A percentile compares a stretch with the other conserved stretches of the same genome.
These are phyloP conservation scores for Martes martes DNA, from an alignment of 2,113 vertebrate species.

Conservation along the genomic window DNA sequence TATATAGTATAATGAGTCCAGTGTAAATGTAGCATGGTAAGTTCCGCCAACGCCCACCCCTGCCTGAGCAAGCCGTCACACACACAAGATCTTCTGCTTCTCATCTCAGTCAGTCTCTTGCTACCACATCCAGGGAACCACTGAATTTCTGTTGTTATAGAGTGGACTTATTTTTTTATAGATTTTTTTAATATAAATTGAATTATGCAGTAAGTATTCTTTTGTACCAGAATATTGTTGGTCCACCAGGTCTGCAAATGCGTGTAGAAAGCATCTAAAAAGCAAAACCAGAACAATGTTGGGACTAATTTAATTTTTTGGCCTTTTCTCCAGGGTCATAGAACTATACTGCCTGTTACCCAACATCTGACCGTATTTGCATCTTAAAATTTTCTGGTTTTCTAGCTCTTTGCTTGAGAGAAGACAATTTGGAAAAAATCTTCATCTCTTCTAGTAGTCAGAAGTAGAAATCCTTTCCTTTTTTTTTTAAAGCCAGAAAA, in stretches of 20 bases:
- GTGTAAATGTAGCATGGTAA: too few species aligned
- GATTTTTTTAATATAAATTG: neutral
- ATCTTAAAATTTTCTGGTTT: neutral
- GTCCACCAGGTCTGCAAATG: neutral
- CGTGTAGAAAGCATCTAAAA: neutral
- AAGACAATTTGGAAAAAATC: neutral
- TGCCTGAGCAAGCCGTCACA: too few species aligned
- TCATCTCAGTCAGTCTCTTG: neutral
- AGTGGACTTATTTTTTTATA: neutral
- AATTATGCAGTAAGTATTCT: neutral
- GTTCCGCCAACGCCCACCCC: fast-evolving
- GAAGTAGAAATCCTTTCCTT: neutral
- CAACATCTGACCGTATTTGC: neutral
- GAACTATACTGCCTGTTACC: neutral
- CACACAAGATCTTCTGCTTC: neutral
- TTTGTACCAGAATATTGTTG: neutral
- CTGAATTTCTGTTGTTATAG: neutral
- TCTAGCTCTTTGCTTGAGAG: neutral
- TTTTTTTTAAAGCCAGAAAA: neutral
- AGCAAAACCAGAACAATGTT: neutral
- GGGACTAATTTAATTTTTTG: too few species aligned
- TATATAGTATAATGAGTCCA: neutral
- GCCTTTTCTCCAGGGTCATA: neutral
- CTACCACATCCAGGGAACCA: neutral
- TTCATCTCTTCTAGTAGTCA: neutral